Percentiles rank a stretch among this genome's conserved stretches.
These are phyloP conservation scores for Porites rus DNA, from an alignment of 92 coral and sea anemone species.

Conservation along the genomic window DNA sequence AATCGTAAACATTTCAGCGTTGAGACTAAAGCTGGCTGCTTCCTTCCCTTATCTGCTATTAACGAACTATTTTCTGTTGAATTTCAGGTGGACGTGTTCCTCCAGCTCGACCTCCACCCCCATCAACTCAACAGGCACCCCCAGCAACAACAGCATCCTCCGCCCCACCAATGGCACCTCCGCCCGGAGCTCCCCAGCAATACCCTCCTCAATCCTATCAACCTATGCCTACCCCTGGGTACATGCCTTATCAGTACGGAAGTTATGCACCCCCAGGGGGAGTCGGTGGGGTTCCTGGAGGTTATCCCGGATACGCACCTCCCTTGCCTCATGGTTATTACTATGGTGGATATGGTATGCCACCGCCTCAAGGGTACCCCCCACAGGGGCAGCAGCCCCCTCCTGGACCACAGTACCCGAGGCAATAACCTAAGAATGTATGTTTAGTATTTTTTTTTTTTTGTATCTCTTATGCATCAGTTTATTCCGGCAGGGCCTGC, in stretches of 20 bases:
- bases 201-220: conserved; percentile 72
- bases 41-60: too few relatives aligned
- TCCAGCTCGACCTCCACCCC: conserved; percentile 90
- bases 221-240: conserved; percentile 95
- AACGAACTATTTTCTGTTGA: too few relatives aligned
- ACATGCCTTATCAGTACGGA: conserved; percentile 83
- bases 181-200: conserved; percentile 67
- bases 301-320: conserved; percentile 69
- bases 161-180: conserved; percentile 58
- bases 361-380: conserved; percentile 84
- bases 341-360: conserved; percentile 61
- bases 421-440: neutral
- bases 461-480: neutral
- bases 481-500: too few relatives aligned
- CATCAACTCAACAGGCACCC: conserved; percentile 53
- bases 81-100: conserved; percentile 70
- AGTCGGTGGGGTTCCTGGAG: conserved; percentile 78
- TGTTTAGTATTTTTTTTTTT: neutral
- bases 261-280: conserved; percentile 94
- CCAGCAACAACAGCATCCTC: conserved; percentile 49
- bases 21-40: too few relatives aligned
- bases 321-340: conserved; percentile 83
- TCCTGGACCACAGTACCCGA: conserved; percentile 53
- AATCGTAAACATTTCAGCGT: too few relatives aligned
- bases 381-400: conserved; percentile 85